phyloP scores from a whole-genome alignment of 2,888 invertebrate species.

The Gymnocheta viridis region DNA sequence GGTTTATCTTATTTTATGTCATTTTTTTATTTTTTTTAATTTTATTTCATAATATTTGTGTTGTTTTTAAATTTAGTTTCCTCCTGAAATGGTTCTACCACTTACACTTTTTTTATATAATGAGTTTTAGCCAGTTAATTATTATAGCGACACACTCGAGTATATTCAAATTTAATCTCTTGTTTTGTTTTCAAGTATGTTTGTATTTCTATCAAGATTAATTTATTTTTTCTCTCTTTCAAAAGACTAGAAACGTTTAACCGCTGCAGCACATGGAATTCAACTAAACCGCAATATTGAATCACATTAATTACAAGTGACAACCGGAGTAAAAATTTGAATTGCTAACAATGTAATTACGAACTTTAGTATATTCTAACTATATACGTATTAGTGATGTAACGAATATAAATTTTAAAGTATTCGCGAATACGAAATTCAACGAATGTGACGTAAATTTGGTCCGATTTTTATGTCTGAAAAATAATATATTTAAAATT shows the following conservation, averaged over 20 bases:
- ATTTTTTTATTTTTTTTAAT: too few species aligned
- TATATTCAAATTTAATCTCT: not conserved
- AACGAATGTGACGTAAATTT: too few species aligned
- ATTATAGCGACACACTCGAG: not conserved
- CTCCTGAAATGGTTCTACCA: not conserved
- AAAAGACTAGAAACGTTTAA: slow-evolving; percentile 44
- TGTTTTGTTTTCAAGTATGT: not conserved
- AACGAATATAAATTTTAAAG: too few species aligned
- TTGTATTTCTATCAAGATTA: not conserved
- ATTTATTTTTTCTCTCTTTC: not conserved
- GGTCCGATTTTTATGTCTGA: too few species aligned
- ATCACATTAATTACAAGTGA: slow-evolving; percentile 31
- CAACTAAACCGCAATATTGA: slow-evolving; percentile 62
- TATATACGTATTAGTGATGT: too few species aligned
- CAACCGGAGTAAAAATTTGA: not conserved
- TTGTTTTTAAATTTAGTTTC: not conserved
- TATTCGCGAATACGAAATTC: too few species aligned
- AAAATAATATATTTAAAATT: too few species aligned
- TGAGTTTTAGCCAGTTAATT: not conserved
- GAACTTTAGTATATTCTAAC: too few species aligned
- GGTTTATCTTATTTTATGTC: too few species aligned
- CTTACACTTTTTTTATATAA: slow-evolving; percentile 44
- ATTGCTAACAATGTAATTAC: too few species aligned
- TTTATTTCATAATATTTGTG: not conserved
- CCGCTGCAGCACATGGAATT: slow-evolving; percentile 47